Percentiles rank a stretch among this genome's conserved stretches.
phyloP scores from a whole-genome alignment of 2,797 vertebrate genomes.

The Gymnothorax javanicus region DNA sequence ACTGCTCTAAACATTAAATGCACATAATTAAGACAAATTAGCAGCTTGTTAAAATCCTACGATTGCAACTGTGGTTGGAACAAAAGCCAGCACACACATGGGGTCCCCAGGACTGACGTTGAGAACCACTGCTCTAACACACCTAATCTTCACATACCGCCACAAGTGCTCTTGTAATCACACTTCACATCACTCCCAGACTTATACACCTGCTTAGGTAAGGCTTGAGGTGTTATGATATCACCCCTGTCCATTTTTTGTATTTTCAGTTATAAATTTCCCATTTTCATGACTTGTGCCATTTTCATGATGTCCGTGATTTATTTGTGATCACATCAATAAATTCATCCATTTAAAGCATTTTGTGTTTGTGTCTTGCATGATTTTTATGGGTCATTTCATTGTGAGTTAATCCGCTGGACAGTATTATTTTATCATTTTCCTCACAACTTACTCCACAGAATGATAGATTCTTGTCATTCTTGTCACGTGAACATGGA shows the following conservation, averaged over 20 bases:
- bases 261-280: background rate
- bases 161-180: background rate
- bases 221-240: background rate
- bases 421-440: background rate
- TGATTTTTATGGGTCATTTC: conserved; percentile 28
- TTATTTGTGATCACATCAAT: background rate
- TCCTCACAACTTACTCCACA: background rate
- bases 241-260: background rate
- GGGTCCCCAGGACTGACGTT: too few relatives aligned
- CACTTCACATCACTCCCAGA: background rate
- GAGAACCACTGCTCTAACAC: background rate
- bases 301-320: background rate
- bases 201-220: background rate
- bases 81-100: background rate
- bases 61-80: too few relatives aligned
- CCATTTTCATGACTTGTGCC: background rate
- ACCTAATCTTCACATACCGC: background rate
- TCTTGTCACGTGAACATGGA: background rate
- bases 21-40: too few relatives aligned
- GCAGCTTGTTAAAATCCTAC: too few relatives aligned
- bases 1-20: too few relatives aligned
- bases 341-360: conserved; percentile 36
- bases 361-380: conserved; percentile 35
- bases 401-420: background rate
- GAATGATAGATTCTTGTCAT: background rate